Conservation (phyloP, 2,888 invertebrate species). For the Chelonus formosanus region DNA sequence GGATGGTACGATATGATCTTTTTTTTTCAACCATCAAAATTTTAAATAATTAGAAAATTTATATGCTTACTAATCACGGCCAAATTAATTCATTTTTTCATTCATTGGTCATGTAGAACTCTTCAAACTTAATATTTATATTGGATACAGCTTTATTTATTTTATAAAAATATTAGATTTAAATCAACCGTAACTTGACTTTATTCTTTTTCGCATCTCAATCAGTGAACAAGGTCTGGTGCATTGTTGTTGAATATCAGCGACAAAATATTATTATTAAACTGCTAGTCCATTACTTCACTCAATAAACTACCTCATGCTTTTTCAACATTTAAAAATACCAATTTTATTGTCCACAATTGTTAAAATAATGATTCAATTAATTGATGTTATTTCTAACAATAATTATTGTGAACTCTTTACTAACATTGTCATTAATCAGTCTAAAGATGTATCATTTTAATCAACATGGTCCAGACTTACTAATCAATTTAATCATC, state of each 20-base stretch:
- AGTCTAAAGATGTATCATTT: no score
- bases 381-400: neutral
- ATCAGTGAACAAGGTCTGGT: slow-evolving; percentile 12
- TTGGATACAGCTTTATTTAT: no score
- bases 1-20: slow-evolving; percentile 53
- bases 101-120: no score
- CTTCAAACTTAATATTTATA: no score
- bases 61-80: no score
- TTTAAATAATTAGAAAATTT: slow-evolving; percentile 16
- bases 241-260: slow-evolving; percentile 4
- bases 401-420: no score
- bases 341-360: slow-evolving; percentile 18
- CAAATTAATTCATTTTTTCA: no score
- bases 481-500: no score
- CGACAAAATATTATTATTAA: slow-evolving; percentile 5
- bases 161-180: neutral
- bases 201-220: slow-evolving; percentile 32
- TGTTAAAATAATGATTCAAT: slow-evolving; percentile 17
- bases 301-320: slow-evolving; percentile 17
- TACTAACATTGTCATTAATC: no score
- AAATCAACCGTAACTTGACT: slow-evolving; percentile 13
- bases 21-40: slow-evolving; percentile 22
- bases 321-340: slow-evolving; percentile 26
- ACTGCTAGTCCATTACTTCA: neutral
- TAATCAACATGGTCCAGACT: no score